Percentiles rank a stretch among this genome's conserved stretches.
Conservation (phyloP, 2,797 vertebrate species). For the Spinus olivaceus region DNA sequence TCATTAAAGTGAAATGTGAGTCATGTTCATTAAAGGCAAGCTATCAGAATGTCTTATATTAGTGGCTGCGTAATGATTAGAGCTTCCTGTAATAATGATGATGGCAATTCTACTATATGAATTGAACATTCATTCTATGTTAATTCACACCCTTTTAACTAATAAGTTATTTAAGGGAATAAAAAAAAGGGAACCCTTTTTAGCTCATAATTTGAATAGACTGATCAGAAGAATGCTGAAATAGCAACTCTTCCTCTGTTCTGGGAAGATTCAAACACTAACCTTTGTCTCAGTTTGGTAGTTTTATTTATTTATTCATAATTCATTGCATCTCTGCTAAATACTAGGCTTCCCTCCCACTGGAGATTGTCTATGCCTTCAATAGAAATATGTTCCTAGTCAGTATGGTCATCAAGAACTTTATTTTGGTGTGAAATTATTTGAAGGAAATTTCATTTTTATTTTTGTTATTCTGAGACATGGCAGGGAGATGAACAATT, state of each 20-base stretch:
- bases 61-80: constrained; percentile 68
- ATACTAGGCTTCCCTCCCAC: neutral
- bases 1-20: constrained; percentile 71
- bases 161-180: constrained; percentile 64
- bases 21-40: constrained; percentile 73
- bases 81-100: constrained; percentile 77
- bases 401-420: neutral
- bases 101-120: constrained; percentile 73
- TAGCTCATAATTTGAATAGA: constrained; percentile 58
- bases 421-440: neutral
- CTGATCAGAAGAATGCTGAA: constrained; percentile 21
- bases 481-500: neutral
- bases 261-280: neutral
- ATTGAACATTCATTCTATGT: constrained; percentile 75
- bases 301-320: neutral
- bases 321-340: neutral
- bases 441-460: neutral
- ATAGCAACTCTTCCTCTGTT: neutral
- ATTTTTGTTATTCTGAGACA: neutral
- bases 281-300: neutral
- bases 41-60: constrained; percentile 68
- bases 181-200: neutral
- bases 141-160: constrained; percentile 77
- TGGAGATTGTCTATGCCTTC: neutral
- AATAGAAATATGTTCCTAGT: neutral